Evolutionary conservation across 2,888 invertebrate species (phyloP).

Genomic region (Apodemia hepburni): DNA sequence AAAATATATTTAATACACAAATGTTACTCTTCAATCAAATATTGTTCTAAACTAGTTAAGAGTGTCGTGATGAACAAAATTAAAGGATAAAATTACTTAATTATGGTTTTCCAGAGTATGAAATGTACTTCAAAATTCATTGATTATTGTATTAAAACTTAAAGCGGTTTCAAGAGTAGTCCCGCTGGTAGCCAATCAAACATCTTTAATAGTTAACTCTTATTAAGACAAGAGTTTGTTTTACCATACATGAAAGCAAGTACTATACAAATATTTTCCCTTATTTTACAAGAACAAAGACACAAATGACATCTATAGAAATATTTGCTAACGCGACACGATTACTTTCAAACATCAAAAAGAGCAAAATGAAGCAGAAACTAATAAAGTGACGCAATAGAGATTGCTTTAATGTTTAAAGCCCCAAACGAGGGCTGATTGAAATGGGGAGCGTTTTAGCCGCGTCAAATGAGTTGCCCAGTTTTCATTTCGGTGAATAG

Average conservation of each 20-base stretch:
- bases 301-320: conserved; percentile 35
- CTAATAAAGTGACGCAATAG: conserved; percentile 72
- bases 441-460: conserved; percentile 59
- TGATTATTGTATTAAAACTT: too few species aligned
- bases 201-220: too few species aligned
- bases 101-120: too few species aligned
- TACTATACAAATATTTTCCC: conserved; percentile 18
- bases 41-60: too few species aligned
- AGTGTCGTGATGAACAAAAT: too few species aligned
- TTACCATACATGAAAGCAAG: background rate
- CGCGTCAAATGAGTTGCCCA: conserved; percentile 57
- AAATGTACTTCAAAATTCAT: too few species aligned
- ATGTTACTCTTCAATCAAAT: too few species aligned
- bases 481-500: conserved; percentile 72
- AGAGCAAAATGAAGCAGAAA: conserved; percentile 66
- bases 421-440: conserved; percentile 69
- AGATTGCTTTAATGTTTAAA: conserved; percentile 75
- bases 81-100: too few species aligned
- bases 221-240: too few species aligned
- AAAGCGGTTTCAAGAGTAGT: too few species aligned
- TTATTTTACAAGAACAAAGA: conserved; percentile 30
- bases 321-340: conserved; percentile 46
- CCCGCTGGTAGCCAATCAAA: too few species aligned
- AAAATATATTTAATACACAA: too few species aligned
- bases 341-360: conserved; percentile 71